These are phyloP conservation scores for Vanessa atalanta DNA, from an alignment of 1,140 invertebrate species.

Conservation along the genomic window DNA sequence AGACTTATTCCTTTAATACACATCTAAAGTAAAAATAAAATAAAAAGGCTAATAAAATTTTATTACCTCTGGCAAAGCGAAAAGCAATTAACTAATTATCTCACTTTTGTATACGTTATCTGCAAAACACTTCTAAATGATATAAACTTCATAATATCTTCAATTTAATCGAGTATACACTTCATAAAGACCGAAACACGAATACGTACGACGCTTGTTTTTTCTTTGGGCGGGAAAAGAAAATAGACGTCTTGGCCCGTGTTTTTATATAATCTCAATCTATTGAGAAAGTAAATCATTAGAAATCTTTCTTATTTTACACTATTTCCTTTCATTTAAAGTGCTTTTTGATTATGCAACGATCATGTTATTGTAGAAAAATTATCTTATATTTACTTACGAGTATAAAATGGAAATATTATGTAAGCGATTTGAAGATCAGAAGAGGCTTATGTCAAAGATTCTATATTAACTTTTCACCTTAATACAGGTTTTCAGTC, in stretches of 20 bases:
- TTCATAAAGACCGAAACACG: slow-evolving; percentile 43
- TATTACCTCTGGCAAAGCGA: too few relatives aligned
- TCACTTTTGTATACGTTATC: slow-evolving; percentile 14
- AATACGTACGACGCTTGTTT: slow-evolving; percentile 63
- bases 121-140: slow-evolving; percentile 12
- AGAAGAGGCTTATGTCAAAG: too few relatives aligned
- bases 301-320: slow-evolving; percentile 45
- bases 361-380: neutral
- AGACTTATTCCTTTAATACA: too few relatives aligned
- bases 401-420: too few relatives aligned
- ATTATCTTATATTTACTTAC: neutral
- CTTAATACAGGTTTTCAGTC: neutral
- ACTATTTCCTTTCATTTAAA: slow-evolving; percentile 11
- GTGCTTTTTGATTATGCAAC: neutral
- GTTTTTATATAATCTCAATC: slow-evolving; percentile 53
- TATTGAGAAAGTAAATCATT: slow-evolving; percentile 63
- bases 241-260: slow-evolving; percentile 57
- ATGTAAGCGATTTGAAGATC: too few relatives aligned
- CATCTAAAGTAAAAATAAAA: too few relatives aligned
- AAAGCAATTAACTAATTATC: slow-evolving; percentile 1
- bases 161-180: slow-evolving; percentile 43
- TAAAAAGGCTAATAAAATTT: too few relatives aligned
- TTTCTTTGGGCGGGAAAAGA: slow-evolving; percentile 63
- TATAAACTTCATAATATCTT: slow-evolving; percentile 45
- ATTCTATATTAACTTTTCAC: neutral